A percentile compares a stretch with the other conserved stretches of the same genome.
phyloP scores from a whole-genome alignment of 2,113 vertebrate species.

The Ictalurus furcatus region DNA sequence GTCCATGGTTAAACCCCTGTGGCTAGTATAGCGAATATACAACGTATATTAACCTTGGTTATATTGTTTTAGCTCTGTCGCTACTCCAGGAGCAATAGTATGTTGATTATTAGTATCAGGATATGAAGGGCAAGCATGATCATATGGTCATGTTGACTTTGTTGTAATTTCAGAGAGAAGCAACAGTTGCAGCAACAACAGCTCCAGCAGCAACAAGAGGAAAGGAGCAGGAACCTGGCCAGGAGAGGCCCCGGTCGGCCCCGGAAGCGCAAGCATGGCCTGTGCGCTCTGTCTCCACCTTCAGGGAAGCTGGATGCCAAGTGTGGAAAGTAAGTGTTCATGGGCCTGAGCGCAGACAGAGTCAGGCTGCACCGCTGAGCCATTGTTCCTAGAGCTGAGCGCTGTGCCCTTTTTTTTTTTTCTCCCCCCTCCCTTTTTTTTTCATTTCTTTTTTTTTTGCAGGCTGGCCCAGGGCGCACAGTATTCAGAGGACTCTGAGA shows the following conservation, averaged over 20 bases:
- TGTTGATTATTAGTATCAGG: background rate
- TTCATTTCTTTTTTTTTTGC: constrained; percentile 30
- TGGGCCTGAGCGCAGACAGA: background rate
- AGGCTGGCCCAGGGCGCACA: constrained; percentile 84
- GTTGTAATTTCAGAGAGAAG: constrained; percentile 74
- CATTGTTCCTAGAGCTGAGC: constrained; percentile 7
- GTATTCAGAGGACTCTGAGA: constrained; percentile 88
- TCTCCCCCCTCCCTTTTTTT: too few relatives aligned
- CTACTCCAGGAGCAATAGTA: background rate
- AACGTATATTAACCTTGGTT: background rate
- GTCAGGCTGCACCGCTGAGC: background rate
- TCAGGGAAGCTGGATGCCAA: constrained; percentile 85
- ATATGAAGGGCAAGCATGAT: background rate
- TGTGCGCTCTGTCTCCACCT: constrained; percentile 76
- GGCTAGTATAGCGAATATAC: background rate
- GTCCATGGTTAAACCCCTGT: constrained; percentile 54
- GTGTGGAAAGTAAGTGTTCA: constrained; percentile 84
- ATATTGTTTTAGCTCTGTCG: background rate
- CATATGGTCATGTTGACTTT: background rate
- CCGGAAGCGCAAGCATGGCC: constrained; percentile 90
- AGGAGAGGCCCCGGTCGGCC: constrained; percentile 93
- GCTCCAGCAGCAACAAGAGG: constrained; percentile 76
- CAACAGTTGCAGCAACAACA: constrained; percentile 54
- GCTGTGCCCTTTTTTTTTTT: background rate
- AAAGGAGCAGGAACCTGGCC: constrained; percentile 87